Conservation (phyloP, 2,113 vertebrate genomes). For the Mesoclemmys tuberculata region DNA sequence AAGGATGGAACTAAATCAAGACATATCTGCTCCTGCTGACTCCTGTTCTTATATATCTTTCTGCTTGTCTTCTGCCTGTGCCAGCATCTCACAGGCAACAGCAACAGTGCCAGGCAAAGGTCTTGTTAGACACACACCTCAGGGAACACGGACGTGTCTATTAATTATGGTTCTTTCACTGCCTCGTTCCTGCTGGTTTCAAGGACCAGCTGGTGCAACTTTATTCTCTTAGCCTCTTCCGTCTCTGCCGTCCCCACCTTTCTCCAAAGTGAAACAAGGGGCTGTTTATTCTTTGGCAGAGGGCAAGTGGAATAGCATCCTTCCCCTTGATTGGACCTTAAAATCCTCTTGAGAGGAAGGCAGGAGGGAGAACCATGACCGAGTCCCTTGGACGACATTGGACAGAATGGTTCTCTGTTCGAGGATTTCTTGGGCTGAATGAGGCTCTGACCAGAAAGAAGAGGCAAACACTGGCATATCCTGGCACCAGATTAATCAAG, state of each 20-base stretch:
- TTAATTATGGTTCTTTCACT: conserved; percentile 66
- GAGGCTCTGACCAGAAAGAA: conserved; percentile 40
- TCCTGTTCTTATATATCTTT: conserved; percentile 53
- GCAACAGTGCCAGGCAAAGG: conserved; percentile 27
- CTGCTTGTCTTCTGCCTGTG: conserved; percentile 35
- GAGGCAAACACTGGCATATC: neutral
- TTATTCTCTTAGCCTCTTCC: conserved; percentile 57
- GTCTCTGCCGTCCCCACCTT: neutral
- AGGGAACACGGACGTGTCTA: conserved; percentile 46
- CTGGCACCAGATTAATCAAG: neutral
- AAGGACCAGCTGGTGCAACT: conserved; percentile 33
- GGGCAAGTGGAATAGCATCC: conserved; percentile 19
- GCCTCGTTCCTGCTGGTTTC: conserved; percentile 53
- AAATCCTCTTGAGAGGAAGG: neutral
- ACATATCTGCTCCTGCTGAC: conserved; percentile 47
- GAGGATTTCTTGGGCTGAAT: conserved; percentile 40
- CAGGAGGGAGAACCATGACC: conserved; percentile 31
- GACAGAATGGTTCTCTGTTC: conserved; percentile 1
- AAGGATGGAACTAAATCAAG: conserved; percentile 72
- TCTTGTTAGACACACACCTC: conserved; percentile 53
- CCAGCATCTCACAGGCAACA: conserved; percentile 29
- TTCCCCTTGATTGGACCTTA: conserved; percentile 60
- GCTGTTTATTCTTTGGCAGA: neutral
- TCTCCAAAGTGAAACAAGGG: conserved; percentile 3
- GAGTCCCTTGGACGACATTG: conserved; percentile 7